Evolutionary conservation across 2,888 invertebrate genomes (phyloP).

Genomic region (Scaptomyza flava): DNA sequence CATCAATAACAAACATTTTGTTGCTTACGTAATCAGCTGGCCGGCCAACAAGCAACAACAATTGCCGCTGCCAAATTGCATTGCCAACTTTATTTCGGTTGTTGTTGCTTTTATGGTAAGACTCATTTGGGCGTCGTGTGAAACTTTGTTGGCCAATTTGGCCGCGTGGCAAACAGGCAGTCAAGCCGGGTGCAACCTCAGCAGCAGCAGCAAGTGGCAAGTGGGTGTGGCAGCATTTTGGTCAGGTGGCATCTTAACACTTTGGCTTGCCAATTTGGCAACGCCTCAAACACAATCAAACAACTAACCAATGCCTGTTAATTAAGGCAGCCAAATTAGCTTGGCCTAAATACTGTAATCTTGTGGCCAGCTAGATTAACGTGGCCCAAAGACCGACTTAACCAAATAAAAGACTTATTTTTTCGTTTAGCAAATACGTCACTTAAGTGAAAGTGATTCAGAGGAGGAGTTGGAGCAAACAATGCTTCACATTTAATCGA

Average conservation of each 20-base stretch:
- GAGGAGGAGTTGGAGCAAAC: neutral
- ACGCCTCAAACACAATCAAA: constrained; percentile 24
- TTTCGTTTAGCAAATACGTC: neutral
- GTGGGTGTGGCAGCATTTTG: constrained; percentile 51
- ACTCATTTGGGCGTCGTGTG: constrained; percentile 43
- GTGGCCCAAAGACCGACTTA: constrained; percentile 18
- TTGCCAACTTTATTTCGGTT: constrained; percentile 39
- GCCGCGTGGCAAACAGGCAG: neutral
- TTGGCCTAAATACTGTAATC: constrained; percentile 33
- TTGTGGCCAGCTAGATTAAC: neutral
- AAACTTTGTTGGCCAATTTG: constrained; percentile 61
- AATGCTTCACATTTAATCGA: constrained; percentile 35
- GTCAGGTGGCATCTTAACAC: constrained; percentile 69
- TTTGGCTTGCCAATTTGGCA: constrained; percentile 72
- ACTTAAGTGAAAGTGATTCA: constrained; percentile 43
- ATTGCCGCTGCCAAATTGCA: constrained; percentile 55
- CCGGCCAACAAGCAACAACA: constrained; percentile 4
- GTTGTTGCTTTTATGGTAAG: constrained; percentile 11
- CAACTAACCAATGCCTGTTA: constrained; percentile 51
- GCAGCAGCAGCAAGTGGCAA: constrained; percentile 12
- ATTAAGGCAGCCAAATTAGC: constrained; percentile 54
- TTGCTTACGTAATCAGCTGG: constrained; percentile 42
- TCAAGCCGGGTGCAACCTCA: neutral
- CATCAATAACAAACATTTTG: constrained; percentile 42
- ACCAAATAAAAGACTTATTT: neutral